Base-by-base conservation (phyloP, 2,888 invertebrate species). In the Falcaria lacertinaria region DNA sequence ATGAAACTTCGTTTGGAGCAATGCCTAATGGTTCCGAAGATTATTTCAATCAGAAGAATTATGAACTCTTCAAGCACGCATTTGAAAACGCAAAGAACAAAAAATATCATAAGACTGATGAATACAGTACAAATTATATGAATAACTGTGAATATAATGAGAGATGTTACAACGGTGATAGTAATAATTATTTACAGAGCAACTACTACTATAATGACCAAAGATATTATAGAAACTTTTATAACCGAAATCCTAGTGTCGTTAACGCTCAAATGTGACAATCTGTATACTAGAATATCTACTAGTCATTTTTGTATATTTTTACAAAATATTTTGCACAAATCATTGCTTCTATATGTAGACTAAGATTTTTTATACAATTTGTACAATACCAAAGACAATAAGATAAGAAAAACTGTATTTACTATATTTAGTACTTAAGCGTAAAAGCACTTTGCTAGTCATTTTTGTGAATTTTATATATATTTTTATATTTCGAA, bases 11-110 rank as follows among this genome's bases (percentile, higher is more conserved):
- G 11, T 70, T 69, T 34, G 63, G 73, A 17, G 39, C 43, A 22
- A 48, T 54, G 15, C 56, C 59, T 13, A 66, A 67, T 46, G 56
- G 43, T 4, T 45, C 60, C 0, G 82, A 77, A 42, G 82, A 77
- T 39, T 88, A 89, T 57, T 90, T 89, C 42, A 83, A 83, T 45
- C 83, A 85, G 41, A 79, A 80, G 56, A 92, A 92, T 64, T 92
- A 91, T 41, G 91, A 92, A 52, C 68, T 92, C 41, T 92, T 92
- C 52, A 91, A 89, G 58, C 89, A 87, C 48, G 91, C 91, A 11
- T 92, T 92, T 57, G 92, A 92, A 46, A 77, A 54, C 33, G 85
- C 87, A 4, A 81, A 79, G 45, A 77, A 68, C 41, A 80, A 73
- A 45, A 79, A 69, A 51, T 56, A 64, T 45, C 54, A 69, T 6